Evolutionary conservation across 2,888 invertebrate species (phyloP), one percentile per base, ranked within the genome.

Genomic region (Zhuqinia jingwanae): DNA sequence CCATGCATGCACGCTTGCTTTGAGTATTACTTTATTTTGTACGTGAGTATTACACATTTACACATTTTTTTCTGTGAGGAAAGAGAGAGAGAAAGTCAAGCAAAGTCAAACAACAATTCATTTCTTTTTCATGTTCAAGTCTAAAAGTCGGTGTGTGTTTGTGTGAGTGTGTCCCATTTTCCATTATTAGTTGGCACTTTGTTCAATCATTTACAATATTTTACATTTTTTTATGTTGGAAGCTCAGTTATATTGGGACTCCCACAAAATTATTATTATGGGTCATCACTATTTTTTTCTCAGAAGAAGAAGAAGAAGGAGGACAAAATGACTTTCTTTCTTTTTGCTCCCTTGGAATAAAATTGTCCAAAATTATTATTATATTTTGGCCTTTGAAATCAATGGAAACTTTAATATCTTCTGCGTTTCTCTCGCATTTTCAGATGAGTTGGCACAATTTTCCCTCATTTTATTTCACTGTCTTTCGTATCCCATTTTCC

Each of bases 401-500:
- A 60, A 77, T 73, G 75, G 82, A 82, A 85, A 88, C 70, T 85
- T 85, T 85, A 88, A 88, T 82, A 85, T 78, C 85, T 78, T 82
- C 68, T 68, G 85, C 85, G 85, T 85, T 79, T 73, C 82, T 60
- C 45, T 75, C 45, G 20, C 42, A 82, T 76, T 86, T 84, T 86
- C 80, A 83, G 83, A 88, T 88, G 80, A 76, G 86, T 80, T 81
- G 88, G 85, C 85, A 85, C 75, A 85, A 85, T 79, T 42, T 84
- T 85, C 78, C 58, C 79, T 78, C 79, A 85, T 85, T 85, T 79
- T 36, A 8, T 36, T 36, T 36, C 36, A 36, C 36, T 75, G 75
- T 65, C 75, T 85, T 79, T 80, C 80, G 53, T 79, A 73, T 75
- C 45, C 79, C 76, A 53, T 22, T 81, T 17, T 17, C 58, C 25